Evolutionary conservation across 92 coral and sea anemone species (phyloP).

Genomic region (Epizoanthus illoricatus): DNA sequence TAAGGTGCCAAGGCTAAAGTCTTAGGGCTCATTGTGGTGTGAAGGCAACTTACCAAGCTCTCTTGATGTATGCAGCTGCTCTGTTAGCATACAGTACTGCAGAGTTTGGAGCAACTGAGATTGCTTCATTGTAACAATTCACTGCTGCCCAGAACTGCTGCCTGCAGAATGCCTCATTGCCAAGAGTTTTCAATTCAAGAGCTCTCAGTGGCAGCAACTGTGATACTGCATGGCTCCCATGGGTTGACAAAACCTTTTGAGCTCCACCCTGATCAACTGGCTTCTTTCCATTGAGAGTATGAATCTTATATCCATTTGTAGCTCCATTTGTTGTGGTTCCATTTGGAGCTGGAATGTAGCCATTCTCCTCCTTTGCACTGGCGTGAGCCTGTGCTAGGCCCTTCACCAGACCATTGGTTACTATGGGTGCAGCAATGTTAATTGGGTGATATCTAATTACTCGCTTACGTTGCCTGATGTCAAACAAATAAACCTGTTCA

Average conservation of each 20-base stretch:
- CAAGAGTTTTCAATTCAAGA: constrained; percentile 69
- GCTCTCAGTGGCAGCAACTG: constrained; percentile 79
- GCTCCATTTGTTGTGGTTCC: constrained; percentile 59
- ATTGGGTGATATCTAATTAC: constrained; percentile 65
- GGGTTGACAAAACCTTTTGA: constrained; percentile 31
- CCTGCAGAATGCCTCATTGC: constrained; percentile 92
- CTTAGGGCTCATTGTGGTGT: background rate
- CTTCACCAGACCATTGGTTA: constrained; percentile 75
- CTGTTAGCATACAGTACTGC: constrained; percentile 94
- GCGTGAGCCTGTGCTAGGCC: constrained; percentile 23
- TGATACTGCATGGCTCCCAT: constrained; percentile 32
- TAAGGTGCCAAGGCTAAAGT: no score
- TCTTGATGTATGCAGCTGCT: constrained; percentile 94
- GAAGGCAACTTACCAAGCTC: constrained; percentile 80
- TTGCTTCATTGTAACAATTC: constrained; percentile 91
- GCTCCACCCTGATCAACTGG: constrained; percentile 33
- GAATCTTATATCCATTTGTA: constrained; percentile 83
- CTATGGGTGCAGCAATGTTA: constrained; percentile 44
- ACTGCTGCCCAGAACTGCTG: constrained; percentile 97
- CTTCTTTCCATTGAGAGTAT: constrained; percentile 68
- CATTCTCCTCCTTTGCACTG: constrained; percentile 46
- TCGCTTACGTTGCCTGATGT: constrained; percentile 58
- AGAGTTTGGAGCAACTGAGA: constrained; percentile 76
- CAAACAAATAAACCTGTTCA: constrained; percentile 91
- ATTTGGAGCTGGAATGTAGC: constrained; percentile 34